Percentiles rank a stretch among this genome's conserved stretches.
Conservation (phyloP, 2,113 vertebrate genomes). For the Beaufortia kweichowensis region DNA sequence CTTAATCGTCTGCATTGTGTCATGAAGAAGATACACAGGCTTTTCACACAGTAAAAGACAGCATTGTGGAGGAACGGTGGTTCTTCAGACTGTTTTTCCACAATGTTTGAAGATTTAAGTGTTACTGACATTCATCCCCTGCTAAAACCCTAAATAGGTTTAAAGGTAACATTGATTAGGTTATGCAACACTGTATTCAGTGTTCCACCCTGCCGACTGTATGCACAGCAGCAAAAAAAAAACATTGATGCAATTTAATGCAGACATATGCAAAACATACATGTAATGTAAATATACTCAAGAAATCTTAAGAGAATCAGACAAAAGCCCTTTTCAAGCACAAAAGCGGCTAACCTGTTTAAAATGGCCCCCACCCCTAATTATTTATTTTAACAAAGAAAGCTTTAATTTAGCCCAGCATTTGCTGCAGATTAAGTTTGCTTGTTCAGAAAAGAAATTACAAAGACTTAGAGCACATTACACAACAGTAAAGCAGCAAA, state of each 20-base stretch:
- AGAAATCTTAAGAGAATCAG: not conserved
- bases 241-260: not conserved
- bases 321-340: not conserved
- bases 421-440: conserved; percentile 32
- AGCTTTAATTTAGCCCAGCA: conserved; percentile 1
- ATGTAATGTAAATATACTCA: conserved; percentile 2
- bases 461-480: conserved; percentile 26
- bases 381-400: not conserved
- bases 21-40: not conserved
- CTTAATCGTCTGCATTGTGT: conserved; percentile 33
- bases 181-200: conserved; percentile 44
- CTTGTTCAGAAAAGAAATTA: conserved; percentile 17
- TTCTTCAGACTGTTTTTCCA: not conserved
- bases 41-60: not conserved
- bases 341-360: no score
- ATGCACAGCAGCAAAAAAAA: not conserved
- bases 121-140: conserved; percentile 42
- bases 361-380: no score
- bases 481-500: conserved; percentile 21
- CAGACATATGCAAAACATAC: not conserved
- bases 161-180: conserved; percentile 51
- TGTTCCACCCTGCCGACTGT: not conserved
- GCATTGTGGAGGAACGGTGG: not conserved
- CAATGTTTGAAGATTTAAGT: conserved; percentile 30
- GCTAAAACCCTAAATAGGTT: conserved; percentile 58